Percentiles rank a stretch among this genome's conserved stretches.
Conservation (phyloP, 2,888 invertebrate species). For the Dryomyza anilis region DNA sequence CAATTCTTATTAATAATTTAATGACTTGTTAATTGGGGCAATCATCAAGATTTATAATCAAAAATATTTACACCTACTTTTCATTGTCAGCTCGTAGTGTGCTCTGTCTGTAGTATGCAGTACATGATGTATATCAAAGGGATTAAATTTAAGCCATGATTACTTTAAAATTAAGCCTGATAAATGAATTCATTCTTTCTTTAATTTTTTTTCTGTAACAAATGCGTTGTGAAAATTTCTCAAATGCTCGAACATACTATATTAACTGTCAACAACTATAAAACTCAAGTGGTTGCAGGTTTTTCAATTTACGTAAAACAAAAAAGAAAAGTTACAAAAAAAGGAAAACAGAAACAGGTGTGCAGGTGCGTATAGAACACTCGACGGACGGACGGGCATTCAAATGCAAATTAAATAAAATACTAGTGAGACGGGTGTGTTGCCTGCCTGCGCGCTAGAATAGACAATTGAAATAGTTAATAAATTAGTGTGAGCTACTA, state of each 20-base stretch:
- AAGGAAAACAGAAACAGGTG: constrained; percentile 1
- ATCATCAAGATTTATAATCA: constrained; percentile 17
- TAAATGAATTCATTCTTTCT: constrained; percentile 11
- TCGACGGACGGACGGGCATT: background rate
- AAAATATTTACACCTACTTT: constrained; percentile 25
- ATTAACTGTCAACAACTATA: constrained; percentile 20
- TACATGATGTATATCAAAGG: too few relatives aligned
- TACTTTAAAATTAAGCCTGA: constrained; percentile 26
- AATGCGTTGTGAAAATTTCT: too few relatives aligned
- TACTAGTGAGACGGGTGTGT: too few relatives aligned
- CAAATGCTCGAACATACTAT: background rate
- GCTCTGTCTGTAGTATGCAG: too few relatives aligned
- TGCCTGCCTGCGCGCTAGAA: too few relatives aligned
- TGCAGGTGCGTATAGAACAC: constrained; percentile 3
- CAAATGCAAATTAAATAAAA: constrained; percentile 20
- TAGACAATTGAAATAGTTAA: constrained; percentile 10
- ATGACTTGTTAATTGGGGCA: background rate
- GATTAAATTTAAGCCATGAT: too few relatives aligned
- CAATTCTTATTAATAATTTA: background rate
- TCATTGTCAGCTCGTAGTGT: too few relatives aligned
- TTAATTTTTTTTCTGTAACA: too few relatives aligned
- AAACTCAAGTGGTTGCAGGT: constrained; percentile 5
- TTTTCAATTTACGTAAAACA: background rate
- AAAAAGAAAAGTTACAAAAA: background rate
- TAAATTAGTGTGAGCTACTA: constrained; percentile 13